Evolutionary conservation across 2,797 vertebrate species (phyloP).

Genomic region (Alosa sapidissima): DNA sequence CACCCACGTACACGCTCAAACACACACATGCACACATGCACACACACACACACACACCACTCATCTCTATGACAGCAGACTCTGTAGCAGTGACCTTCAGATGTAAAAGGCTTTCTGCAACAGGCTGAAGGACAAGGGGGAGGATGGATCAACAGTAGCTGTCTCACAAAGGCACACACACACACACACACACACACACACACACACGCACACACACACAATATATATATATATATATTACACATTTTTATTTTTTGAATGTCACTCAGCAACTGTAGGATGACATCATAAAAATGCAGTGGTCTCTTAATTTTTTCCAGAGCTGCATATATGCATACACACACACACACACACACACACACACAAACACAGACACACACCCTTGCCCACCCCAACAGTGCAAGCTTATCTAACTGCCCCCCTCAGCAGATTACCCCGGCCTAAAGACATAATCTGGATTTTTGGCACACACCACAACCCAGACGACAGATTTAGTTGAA

Average conservation of each 20-base stretch:
- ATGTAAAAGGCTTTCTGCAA: not conserved
- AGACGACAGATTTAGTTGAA: not conserved
- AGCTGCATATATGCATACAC: too few species aligned
- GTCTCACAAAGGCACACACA: not conserved
- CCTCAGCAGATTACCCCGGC: not conserved
- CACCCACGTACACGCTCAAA: not conserved
- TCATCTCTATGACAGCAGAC: constrained; percentile 11
- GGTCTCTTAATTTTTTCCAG: too few species aligned
- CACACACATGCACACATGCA: not conserved
- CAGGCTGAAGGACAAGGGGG: not conserved
- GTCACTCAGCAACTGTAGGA: too few species aligned
- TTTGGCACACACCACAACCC: not conserved
- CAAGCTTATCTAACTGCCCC: not conserved
- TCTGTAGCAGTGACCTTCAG: constrained; percentile 3
- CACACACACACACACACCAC: not conserved
- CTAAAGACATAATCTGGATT: not conserved
- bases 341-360: not conserved
- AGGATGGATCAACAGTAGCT: not conserved
- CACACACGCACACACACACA: not conserved
- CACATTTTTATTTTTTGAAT: too few species aligned
- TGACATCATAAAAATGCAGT: too few species aligned
- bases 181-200: constrained; percentile 9
- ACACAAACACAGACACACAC: not conserved
- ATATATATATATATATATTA: too few species aligned
- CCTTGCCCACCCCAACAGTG: not conserved